These are phyloP conservation scores for Strigops habroptila DNA, from an alignment of 2,113 vertebrate genomes.

Conservation along the genomic window DNA sequence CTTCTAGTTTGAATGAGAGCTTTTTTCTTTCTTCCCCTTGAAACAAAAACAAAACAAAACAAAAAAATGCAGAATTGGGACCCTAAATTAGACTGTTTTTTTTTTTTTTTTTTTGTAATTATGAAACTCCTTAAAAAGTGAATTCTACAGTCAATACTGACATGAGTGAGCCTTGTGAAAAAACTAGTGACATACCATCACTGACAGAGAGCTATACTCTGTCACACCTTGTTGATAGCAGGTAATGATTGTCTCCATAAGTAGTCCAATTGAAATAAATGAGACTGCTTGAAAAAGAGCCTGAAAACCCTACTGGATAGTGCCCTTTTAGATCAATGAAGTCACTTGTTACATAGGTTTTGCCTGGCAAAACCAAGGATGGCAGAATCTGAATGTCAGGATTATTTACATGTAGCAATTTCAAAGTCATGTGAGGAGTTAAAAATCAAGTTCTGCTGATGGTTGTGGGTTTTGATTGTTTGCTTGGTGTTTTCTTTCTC, in stretches of 20 bases:
- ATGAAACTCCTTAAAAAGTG: background rate
- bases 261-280: background rate
- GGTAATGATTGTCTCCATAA: background rate
- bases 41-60: background rate
- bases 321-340: background rate
- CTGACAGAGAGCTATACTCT: background rate
- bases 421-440: background rate
- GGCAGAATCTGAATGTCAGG: background rate
- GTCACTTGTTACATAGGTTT: background rate
- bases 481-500: fast-evolving
- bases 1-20: background rate
- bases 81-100: background rate
- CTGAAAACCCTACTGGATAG: background rate
- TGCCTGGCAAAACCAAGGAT: background rate
- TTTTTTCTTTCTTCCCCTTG: background rate
- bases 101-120: background rate
- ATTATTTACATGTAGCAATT: background rate
- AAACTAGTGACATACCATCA: background rate
- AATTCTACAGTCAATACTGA: background rate
- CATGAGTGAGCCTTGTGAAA: background rate
- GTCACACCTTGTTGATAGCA: background rate
- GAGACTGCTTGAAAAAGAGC: background rate
- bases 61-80: background rate
- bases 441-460: background rate
- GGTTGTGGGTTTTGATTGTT: background rate